A percentile compares a stretch with the other conserved stretches of the same genome.
phyloP scores from a whole-genome alignment of 2,888 invertebrate genomes.

The Campoplex capitator region DNA sequence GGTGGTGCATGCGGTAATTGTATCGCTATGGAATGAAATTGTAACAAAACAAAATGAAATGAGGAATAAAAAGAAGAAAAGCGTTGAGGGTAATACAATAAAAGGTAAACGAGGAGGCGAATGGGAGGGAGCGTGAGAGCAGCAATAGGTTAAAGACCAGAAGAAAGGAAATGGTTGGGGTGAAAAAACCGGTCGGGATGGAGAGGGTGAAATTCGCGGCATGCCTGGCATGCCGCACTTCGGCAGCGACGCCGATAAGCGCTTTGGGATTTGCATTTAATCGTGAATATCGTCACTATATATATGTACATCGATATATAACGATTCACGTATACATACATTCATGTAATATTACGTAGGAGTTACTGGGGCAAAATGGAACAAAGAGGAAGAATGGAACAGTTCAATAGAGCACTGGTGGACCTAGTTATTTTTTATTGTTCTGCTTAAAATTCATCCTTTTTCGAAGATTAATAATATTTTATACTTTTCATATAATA shows the following conservation, averaged over 20 bases:
- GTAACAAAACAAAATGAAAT: slow-evolving; percentile 38
- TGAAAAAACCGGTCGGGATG: slow-evolving; percentile 35
- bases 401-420: background rate
- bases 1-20: slow-evolving; percentile 70
- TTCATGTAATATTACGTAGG: background rate
- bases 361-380: background rate
- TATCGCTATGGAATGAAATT: slow-evolving; percentile 67
- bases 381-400: background rate
- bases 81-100: slow-evolving; percentile 13
- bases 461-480: no score
- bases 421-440: background rate
- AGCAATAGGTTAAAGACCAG: slow-evolving; percentile 62
- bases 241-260: slow-evolving; percentile 72
- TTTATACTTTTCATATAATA: background rate
- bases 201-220: slow-evolving; percentile 65
- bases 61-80: background rate
- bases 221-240: slow-evolving; percentile 66
- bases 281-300: slow-evolving; percentile 68
- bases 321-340: background rate
- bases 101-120: slow-evolving; percentile 50
- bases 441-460: no score
- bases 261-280: slow-evolving; percentile 78
- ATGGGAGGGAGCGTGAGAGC: slow-evolving; percentile 41
- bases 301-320: slow-evolving; percentile 46
- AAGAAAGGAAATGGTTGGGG: slow-evolving; percentile 64